Evolutionary conservation across 2,797 vertebrate species (phyloP).

Genomic region (Echeneis naucrates): DNA sequence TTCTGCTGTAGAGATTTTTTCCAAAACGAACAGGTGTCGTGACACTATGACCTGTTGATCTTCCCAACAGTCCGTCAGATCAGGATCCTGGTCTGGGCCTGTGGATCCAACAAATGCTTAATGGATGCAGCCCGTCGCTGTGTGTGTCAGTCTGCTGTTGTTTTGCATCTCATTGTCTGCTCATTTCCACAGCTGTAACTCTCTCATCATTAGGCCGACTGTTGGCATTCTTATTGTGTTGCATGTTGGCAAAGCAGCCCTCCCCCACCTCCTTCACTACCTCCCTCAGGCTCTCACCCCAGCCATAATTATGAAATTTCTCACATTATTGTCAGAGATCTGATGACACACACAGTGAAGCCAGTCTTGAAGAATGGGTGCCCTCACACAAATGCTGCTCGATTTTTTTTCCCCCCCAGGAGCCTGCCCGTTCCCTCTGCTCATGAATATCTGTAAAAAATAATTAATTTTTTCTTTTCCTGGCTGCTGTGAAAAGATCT

Average conservation of each 20-base stretch:
- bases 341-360: constrained; percentile 40
- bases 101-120: constrained; percentile 24
- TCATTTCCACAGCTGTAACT: constrained; percentile 27
- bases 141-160: constrained; percentile 17
- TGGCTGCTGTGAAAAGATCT: constrained; percentile 62
- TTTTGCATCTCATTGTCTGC: constrained; percentile 21
- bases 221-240: constrained; percentile 15
- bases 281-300: background rate
- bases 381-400: background rate
- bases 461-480: constrained; percentile 16
- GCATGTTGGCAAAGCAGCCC: constrained; percentile 1
- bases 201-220: constrained; percentile 19
- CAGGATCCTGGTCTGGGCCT: constrained; percentile 3
- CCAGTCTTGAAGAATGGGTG: constrained; percentile 27
- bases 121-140: constrained; percentile 34
- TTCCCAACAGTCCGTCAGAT: no score
- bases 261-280: background rate
- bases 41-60: constrained; percentile 22
- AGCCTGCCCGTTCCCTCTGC: constrained; percentile 26
- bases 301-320: constrained; percentile 33
- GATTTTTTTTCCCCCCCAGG: constrained; percentile 1
- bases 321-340: constrained; percentile 40
- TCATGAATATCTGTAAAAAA: constrained; percentile 69
- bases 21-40: background rate
- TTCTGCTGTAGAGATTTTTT: background rate